Evolutionary conservation across 2,113 vertebrate species (phyloP), one percentile per base, ranked within the genome.

Genomic region (Dasyurus viverrinus): DNA sequence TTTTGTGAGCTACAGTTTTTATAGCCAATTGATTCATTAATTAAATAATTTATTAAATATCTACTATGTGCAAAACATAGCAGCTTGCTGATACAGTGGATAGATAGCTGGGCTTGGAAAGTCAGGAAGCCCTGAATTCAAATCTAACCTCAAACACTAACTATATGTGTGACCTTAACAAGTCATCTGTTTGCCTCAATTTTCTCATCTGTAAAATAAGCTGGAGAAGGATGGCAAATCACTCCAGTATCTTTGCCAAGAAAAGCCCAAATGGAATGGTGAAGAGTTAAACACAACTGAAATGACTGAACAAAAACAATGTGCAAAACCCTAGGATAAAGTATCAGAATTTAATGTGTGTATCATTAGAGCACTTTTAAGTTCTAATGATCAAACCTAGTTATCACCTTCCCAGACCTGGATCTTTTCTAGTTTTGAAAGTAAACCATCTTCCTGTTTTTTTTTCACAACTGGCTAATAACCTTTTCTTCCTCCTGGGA

Each of bases 401-500:
- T 22, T 7, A 53, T 1, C 1, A 89, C 53, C n/a, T 93, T 36
- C 25, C 48, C 54, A 93, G 93, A 55, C 23, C 16, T 60, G 53
- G 42, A 68, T 54, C n/a, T n/a, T 14, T n/a, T 84, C 53, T 90
- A 53, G 6, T 96, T 94, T 93, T 94, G 36, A 47, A 89, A 11
- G 27, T 46, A 50, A 90, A 54, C 27, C 76, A 55, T 57, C 23
- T 3, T 52, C 89, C 90, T 91, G 36, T 2, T 53, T 91, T 2
- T 53, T 91, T 57, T 92, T 92, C 54, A 54, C 16, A 76, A 76
- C 19, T 42, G 68, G n/a, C 11, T 60, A 60, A 60, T 30, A 60
- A 10, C 10, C 50, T 50, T 14, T 14, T 60, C 36, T 4, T 12
- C 57, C 27, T 2, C 26, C 27, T 14, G 12, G 9, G 16, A 84